Base-by-base conservation (phyloP, 2,113 vertebrate genomes). In the Coptodon bakossiorum region DNA sequence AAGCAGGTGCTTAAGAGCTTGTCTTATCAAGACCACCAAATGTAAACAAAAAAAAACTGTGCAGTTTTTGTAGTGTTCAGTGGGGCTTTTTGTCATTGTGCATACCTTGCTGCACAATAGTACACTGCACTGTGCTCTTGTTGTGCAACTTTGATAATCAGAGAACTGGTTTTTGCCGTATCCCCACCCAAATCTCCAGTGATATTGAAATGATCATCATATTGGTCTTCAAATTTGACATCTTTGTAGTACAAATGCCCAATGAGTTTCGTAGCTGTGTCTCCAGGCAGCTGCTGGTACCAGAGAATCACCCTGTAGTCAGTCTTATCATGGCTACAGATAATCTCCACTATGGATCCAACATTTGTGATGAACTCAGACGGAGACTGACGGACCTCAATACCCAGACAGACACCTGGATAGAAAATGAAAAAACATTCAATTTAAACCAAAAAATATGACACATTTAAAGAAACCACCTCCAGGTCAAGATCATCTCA, bases 51-150 rank as follows among this genome's bases (percentile, higher is more conserved):
- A n/a, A 19, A 29, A 56, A 27, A 1, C 24, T 16, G n/a, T 16
- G 6, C 5, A 66, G 31, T 38, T 38, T 66, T 66, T 66, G 61
- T 66, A 38, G 5, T 13, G 63, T 40, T 34, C 38, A 59, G 7
- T 40, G 63, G 27, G 40, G 59, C 63, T 57, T 29, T 91, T 52
- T 34, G 24, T 63, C 66, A 36, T 22, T 54, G 95, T 96, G 95
- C 83, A 29, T 53, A 14, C 3, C 90, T 85, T 3, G 93, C 93
- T 86, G 94, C 90, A 93, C 95, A 95, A 86, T 89, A 68, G 68
- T 95, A 96, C 16, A 92, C 68, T 22, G 90, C 92, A 4, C 34
- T 89, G 27, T 93, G 71, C 13, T 88, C 24, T 4, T 16, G 14
- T 43, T 13, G 45, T n/a, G 43, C 22, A 1, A n/a, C 3, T 5